A percentile compares a stretch with the other conserved stretches of the same genome.
These are phyloP conservation scores for Xiphophorus maculatus DNA, from an alignment of 2,113 vertebrate genomes.

Conservation along the genomic window DNA sequence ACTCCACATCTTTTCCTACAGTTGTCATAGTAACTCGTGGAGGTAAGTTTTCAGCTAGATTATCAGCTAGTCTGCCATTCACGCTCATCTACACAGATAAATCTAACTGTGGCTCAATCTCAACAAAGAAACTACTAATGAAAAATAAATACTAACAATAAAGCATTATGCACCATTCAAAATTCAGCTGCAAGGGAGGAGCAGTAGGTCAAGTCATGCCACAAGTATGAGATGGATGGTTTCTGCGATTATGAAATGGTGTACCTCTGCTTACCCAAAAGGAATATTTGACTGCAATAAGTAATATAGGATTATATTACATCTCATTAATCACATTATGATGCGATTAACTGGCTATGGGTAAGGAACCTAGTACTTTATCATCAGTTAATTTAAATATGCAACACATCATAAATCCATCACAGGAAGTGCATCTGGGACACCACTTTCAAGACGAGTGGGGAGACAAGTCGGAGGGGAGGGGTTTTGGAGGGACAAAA, in stretches of 20 bases:
- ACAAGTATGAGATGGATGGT: constrained; percentile 49
- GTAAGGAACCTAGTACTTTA: constrained; percentile 38
- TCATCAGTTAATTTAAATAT: constrained; percentile 47
- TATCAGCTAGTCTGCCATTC: constrained; percentile 42
- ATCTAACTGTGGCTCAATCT: constrained; percentile 63
- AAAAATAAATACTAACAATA: constrained; percentile 63
- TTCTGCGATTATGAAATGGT: constrained; percentile 46
- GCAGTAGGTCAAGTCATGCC: constrained; percentile 67
- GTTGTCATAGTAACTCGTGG: constrained; percentile 35
- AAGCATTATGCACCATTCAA: constrained; percentile 70
- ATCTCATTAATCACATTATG: constrained; percentile 63
- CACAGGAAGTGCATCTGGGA: constrained; percentile 51
- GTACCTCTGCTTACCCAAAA: constrained; percentile 43
- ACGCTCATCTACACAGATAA: constrained; percentile 66
- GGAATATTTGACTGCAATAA: constrained; percentile 35
- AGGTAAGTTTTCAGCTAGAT: constrained; percentile 21
- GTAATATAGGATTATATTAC: constrained; percentile 38
- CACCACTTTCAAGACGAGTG: constrained; percentile 30
- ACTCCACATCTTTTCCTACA: constrained; percentile 26
- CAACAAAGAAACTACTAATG: constrained; percentile 59
- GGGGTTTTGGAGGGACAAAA: constrained; percentile 17
- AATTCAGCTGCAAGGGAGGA: constrained; percentile 55
- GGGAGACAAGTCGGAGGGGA: not conserved
- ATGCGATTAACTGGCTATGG: constrained; percentile 38
- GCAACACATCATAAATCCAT: constrained; percentile 59